Evolutionary conservation across 2,113 vertebrate genomes (phyloP).

Genomic region (Oceanites oceanicus): DNA sequence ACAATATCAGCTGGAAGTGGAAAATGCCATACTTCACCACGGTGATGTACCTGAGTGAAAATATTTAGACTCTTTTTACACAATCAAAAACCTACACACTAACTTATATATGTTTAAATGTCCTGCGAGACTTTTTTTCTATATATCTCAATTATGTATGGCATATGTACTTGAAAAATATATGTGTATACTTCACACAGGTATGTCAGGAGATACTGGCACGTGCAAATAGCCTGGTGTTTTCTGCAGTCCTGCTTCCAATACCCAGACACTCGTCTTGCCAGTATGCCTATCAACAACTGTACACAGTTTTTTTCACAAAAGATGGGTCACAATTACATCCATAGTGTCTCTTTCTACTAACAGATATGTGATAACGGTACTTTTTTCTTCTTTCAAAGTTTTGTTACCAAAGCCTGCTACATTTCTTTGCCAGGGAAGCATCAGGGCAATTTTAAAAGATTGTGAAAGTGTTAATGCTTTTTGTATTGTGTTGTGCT

Average conservation of each 20-base stretch:
- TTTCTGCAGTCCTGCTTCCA: not conserved
- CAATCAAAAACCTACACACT: not conserved
- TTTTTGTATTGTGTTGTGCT: not conserved
- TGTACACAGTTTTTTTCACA: not conserved
- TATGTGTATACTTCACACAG: not conserved
- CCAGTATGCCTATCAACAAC: not conserved
- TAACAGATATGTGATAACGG: not conserved
- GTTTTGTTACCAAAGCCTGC: not conserved
- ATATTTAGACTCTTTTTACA: not conserved
- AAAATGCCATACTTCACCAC: not conserved
- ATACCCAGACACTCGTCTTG: not conserved
- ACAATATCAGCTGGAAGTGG: not conserved
- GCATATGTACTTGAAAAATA: not conserved
- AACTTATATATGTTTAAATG: not conserved
- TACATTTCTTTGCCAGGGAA: not conserved
- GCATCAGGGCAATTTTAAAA: not conserved
- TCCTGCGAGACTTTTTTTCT: not conserved
- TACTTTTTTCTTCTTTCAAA: not conserved
- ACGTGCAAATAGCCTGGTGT: not conserved
- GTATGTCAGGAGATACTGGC: not conserved
- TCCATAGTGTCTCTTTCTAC: not conserved
- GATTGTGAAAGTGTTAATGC: not conserved
- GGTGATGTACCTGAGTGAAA: not conserved
- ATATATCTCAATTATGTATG: not conserved
- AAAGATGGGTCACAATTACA: not conserved